Evolutionary conservation across 2,888 invertebrate species (phyloP).

Genomic region (Neria commutata): DNA sequence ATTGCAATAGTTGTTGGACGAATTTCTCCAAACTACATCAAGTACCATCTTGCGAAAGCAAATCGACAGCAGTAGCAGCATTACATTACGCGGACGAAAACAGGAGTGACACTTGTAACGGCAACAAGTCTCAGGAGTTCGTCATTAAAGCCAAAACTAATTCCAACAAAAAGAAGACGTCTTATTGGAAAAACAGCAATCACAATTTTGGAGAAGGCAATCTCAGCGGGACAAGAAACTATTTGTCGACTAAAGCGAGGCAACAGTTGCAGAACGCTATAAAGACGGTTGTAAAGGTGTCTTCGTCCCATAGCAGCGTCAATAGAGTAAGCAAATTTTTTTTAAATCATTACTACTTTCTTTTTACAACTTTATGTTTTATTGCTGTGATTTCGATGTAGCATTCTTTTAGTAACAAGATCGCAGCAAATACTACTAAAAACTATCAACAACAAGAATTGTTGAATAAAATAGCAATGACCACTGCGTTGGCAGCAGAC

Average conservation of each 20-base stretch:
- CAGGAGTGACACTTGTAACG: conserved; percentile 16
- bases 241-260: too few species aligned
- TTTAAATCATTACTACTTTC: too few species aligned
- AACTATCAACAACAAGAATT: conserved; percentile 3
- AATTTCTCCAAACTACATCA: conserved; percentile 22
- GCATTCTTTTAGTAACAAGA: neutral
- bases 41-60: neutral
- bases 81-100: conserved; percentile 26
- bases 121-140: conserved; percentile 3
- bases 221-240: too few species aligned
- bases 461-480: conserved; percentile 13
- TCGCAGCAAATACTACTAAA: neutral
- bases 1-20: conserved; percentile 21
- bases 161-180: neutral
- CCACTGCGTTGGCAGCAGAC: conserved; percentile 13
- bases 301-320: neutral
- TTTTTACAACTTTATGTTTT: too few species aligned
- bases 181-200: neutral
- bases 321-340: too few species aligned
- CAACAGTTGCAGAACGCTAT: too few species aligned
- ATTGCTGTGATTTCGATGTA: too few species aligned
- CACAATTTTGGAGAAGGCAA: too few species aligned
- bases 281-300: too few species aligned
- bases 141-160: conserved; percentile 2
- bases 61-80: neutral